Conservation (phyloP, 1,140 invertebrate species). For the Cyrtorhinus lividipennis region DNA sequence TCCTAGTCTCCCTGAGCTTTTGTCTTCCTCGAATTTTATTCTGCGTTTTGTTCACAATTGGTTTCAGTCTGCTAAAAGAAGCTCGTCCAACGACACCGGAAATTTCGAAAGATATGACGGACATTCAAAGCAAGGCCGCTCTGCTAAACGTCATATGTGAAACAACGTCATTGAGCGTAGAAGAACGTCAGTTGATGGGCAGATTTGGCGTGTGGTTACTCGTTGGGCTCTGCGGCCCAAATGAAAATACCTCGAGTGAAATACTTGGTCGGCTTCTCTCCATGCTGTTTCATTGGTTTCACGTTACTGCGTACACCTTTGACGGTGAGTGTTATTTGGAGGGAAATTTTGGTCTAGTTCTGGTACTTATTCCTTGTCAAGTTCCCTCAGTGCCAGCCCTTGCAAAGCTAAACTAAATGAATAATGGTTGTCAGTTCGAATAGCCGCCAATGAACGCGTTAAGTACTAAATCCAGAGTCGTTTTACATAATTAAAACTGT, state of each 20-base stretch:
- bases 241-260: slow-evolving; percentile 67
- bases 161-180: slow-evolving; percentile 28
- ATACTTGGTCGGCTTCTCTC: slow-evolving; percentile 81
- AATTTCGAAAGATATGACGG: slow-evolving; percentile 31
- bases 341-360: too few species aligned
- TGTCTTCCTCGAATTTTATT: not conserved
- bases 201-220: slow-evolving; percentile 94
- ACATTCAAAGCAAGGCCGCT: slow-evolving; percentile 31
- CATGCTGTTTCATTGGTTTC: slow-evolving; percentile 98
- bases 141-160: slow-evolving; percentile 31
- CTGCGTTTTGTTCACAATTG: not conserved
- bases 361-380: too few species aligned
- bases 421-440: too few species aligned
- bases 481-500: too few species aligned
- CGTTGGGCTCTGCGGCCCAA: slow-evolving; percentile 81
- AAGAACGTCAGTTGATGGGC: slow-evolving; percentile 78
- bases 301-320: slow-evolving; percentile 89
- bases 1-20: not conserved
- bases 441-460: too few species aligned
- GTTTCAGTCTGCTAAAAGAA: slow-evolving; percentile 58
- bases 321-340: slow-evolving; percentile 70
- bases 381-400: too few species aligned
- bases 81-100: slow-evolving; percentile 42
- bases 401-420: too few species aligned
- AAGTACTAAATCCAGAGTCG: too few species aligned